Evolutionary conservation across 1,140 invertebrate genomes (phyloP), one percentile per base, ranked within the genome.

Genomic region (Frieseomelitta varia): DNA sequence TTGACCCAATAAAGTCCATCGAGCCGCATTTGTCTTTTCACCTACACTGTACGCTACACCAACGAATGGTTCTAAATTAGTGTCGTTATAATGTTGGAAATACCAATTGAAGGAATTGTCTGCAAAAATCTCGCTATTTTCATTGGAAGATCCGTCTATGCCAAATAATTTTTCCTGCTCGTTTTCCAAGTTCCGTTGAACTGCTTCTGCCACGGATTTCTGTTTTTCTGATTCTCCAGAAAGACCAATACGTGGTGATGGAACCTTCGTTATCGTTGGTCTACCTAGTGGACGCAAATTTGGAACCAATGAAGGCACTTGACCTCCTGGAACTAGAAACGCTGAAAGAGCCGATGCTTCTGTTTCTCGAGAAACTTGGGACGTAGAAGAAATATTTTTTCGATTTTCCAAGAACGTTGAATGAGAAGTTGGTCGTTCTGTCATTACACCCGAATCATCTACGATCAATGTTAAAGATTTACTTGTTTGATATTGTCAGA

Each of bases 81-180:
- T 96, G 86, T 96, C 96, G 91, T 97, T 97, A 90, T 97, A 97
- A 93, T 97, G 97, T 78, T 96, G 96, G 92, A 97, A 97, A 91
- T 97, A 97, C 97, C 97, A 97, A 86, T 96, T 96, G 85, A 96
- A 95, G 39, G 96, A 95, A 90, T 95, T 95, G 39, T 95, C 93
- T n/a, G 93, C 91, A 19, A 86, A 58, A 12, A 87, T 90, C 65
- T 90, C 90, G 34, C 88, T 90, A 34, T 83, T 84, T n/a, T 91
- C 91, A 12, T 91, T 79, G 19, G 63, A 67, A 24, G 56, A 67
- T 63, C 67, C 74, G n/a, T 76, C 69, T 65, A 85, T 85, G 17
- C 61, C 24, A 6, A 82, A 53, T 39, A 68, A 75, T 74, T 78
- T 19, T 79, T 88, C 39, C n/a, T 87, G 27, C 12, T 24, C 72